Evolutionary conservation across 2,113 vertebrate species (phyloP), one percentile per base, ranked within the genome.

Genomic region (Rattus rattus): DNA sequence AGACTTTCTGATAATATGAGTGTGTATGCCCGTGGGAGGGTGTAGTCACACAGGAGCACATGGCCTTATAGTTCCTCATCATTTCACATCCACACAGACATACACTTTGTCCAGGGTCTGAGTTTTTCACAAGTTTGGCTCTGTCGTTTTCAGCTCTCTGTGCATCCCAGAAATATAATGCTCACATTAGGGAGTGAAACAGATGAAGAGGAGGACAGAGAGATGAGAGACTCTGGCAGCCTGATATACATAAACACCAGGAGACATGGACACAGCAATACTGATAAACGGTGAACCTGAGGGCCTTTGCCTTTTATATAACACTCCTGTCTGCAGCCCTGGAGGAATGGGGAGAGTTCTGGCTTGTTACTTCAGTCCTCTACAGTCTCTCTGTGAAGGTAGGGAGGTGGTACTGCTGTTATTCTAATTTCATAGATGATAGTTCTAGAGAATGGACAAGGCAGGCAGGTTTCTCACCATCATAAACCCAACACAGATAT

Each of bases 11-110:
- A 16, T 28, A 43, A 39, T 84, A 56, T 83, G n/a, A 61, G 47
- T 39, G 13, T 54, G 28, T 85, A 8, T 67, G 63, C 6, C 59
- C 16, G 16, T 12, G 30, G 3, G 5, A 2, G n/a, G 2, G 11
- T 16, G 2, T 9, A 3, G 36, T 3, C 12, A 8, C 7, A 8
- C n/a, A 2, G 20, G 17, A 2, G 7, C n/a, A 43, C 6, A 19
- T 22, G 88, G 39, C n/a, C n/a, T 39, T 73, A 39, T 73, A 73
- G 20, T 43, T 65, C 20, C 2, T 54, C 4, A 52, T 20, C 26
- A 5, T 73, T 83, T 90, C 17, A 84, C 17, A n/a, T 63, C 28
- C 65, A 80, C 59, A n/a, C 7, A 39, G 22, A 54, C 22, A 12
- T 3, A 52, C 47, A 6, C 0, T 1, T 93, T 88, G 54, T 16